Base-by-base conservation (phyloP, 2,888 invertebrate species). In the Drosophila multiciliata region DNA sequence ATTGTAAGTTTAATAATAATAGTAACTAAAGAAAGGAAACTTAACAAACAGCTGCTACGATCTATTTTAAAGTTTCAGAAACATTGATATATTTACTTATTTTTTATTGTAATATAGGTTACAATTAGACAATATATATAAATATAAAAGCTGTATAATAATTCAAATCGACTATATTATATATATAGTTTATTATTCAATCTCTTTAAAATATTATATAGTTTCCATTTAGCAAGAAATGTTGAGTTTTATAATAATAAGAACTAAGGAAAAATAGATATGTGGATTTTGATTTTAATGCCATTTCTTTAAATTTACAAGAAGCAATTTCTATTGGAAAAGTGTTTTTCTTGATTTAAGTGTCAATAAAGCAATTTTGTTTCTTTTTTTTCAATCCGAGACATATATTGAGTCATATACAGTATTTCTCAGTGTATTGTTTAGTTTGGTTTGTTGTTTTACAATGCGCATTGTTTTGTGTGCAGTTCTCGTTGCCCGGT, bases 401-500 rank as follows among this genome's bases (percentile, higher is more conserved):
- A 6, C 3, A 33, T 33, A 35, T 26, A 12, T 59, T 63, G 15
- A 49, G 12, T 29, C 40, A n/a, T 42, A 58, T 32, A 17, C 7
- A 12, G 4, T 38, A 64, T 74, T 59, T 50, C 29, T 29, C 67
- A 81, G 72, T 75, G 81, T 71, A 71, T 65, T 53, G 68, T 48
- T 67, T 42, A 65, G 57, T 53, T 64, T 65, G 58, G 35, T 75
- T 65, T 60, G 54, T 73, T 81, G 78, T 81, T 81, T 81, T 85
- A 85, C 83, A 85, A 85, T 88, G 81, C 74, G 83, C 81, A 85
- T 85, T 85, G 84, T 88, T 73, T 82, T 65, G 75, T 60, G 42
- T 70, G 58, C 70, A 68, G 61, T 71, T 69, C 54, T 69, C 53
- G 54, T 69, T 58, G 66, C 69, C 82, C 91, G 89, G 91, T 89